Conservation (phyloP, 2,797 vertebrate genomes). For the Lepilemur septentrionalis region DNA sequence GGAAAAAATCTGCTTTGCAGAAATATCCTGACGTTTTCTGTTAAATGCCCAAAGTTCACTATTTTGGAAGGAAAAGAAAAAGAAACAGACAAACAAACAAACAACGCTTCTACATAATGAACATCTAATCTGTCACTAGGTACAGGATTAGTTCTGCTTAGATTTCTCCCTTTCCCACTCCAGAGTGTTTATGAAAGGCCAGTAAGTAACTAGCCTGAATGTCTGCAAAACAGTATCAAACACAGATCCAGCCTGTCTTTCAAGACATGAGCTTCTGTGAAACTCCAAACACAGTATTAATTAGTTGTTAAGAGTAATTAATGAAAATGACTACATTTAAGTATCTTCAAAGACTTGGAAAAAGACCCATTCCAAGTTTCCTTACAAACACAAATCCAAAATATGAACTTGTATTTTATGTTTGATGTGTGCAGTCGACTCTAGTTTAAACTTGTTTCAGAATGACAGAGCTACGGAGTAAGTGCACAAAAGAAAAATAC, state of each 20-base stretch:
- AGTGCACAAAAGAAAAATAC: not conserved
- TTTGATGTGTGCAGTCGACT: not conserved
- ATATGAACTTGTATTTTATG: not conserved
- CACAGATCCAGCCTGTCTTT: not conserved
- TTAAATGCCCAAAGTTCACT: not conserved
- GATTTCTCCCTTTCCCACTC: not conserved
- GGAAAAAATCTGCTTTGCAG: constrained; percentile 30
- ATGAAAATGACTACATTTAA: constrained; percentile 57
- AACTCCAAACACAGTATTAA: constrained; percentile 49
- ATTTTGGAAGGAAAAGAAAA: not conserved
- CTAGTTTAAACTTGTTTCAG: constrained; percentile 34
- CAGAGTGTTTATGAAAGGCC: constrained; percentile 16
- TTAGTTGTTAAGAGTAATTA: constrained; percentile 62
- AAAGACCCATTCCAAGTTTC: constrained; percentile 37
- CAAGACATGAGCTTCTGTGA: not conserved
- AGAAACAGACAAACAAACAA: not conserved
- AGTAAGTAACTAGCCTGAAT: not conserved
- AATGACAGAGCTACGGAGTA: not conserved
- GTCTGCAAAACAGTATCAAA: constrained; percentile 31
- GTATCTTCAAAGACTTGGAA: constrained; percentile 67
- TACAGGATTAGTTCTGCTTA: not conserved
- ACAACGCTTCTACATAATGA: not conserved
- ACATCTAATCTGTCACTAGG: constrained; percentile 11
- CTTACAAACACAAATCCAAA: constrained; percentile 42
- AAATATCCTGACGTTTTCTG: constrained; percentile 46